Evolutionary conservation across 2,888 invertebrate genomes (phyloP).

Genomic region (Caenorhabditis sp.): DNA sequence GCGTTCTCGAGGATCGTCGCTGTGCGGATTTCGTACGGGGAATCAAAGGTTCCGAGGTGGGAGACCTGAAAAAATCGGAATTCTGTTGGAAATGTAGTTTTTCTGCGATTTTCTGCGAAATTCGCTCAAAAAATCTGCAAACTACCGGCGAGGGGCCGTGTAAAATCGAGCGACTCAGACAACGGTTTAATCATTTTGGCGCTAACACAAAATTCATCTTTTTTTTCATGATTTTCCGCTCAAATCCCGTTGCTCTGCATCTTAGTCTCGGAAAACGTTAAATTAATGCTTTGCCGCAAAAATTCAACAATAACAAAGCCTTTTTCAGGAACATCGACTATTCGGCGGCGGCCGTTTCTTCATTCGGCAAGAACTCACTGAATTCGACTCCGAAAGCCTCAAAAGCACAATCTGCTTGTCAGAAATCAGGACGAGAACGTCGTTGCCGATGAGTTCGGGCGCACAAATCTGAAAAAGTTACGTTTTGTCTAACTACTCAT

Average conservation of each 20-base stretch:
- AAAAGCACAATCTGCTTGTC: conserved; percentile 55
- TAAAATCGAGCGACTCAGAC: background rate
- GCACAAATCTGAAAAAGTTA: conserved; percentile 52
- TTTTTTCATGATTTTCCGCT: background rate
- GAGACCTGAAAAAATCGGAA: conserved; percentile 29
- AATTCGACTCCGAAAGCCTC: conserved; percentile 52
- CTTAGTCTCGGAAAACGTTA: too few relatives aligned
- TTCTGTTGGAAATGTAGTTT: background rate
- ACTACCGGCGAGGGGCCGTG: background rate
- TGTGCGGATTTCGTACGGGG: conserved; percentile 45
- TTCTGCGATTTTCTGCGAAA: background rate
- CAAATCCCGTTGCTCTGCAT: too few relatives aligned
- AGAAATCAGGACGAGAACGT: conserved; percentile 54
- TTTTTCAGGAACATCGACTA: too few relatives aligned
- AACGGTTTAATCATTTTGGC: too few relatives aligned
- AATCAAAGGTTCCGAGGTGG: conserved; percentile 50
- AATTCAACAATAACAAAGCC: too few relatives aligned
- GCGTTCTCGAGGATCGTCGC: conserved; percentile 37
- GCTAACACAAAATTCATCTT: background rate
- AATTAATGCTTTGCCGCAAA: too few relatives aligned
- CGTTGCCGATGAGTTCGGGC: conserved; percentile 58
- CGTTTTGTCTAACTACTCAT: background rate
- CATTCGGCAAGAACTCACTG: conserved; percentile 51
- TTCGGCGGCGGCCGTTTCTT: too few relatives aligned
- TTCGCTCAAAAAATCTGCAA: too few relatives aligned